A percentile compares a stretch with the other conserved stretches of the same genome.
Evolutionary conservation across 2,113 vertebrate species (phyloP).

Genomic region (Microtus montanus): DNA sequence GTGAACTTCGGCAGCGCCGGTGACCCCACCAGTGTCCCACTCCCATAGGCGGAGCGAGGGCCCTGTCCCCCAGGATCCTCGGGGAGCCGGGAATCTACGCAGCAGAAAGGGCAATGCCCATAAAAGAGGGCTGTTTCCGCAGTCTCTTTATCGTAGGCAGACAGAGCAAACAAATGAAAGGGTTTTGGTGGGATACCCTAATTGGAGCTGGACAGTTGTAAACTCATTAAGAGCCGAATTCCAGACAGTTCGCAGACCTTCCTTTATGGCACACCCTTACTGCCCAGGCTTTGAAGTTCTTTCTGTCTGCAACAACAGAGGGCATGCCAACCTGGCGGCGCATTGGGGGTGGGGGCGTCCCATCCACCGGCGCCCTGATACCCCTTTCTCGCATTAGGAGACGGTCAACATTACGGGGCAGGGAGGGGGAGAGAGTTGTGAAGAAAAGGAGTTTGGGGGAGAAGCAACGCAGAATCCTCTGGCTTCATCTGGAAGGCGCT

Average conservation of each 20-base stretch:
- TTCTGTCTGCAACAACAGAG: constrained; percentile 91
- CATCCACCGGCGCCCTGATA: constrained; percentile 45
- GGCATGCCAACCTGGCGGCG: constrained; percentile 85
- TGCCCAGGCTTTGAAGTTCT: constrained; percentile 92
- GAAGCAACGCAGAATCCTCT: background rate
- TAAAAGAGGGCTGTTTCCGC: constrained; percentile 97
- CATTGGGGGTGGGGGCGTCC: constrained; percentile 33
- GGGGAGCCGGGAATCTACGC: constrained; percentile 85
- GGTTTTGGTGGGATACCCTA: constrained; percentile 91
- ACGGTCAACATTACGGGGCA: constrained; percentile 55
- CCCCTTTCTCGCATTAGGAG: constrained; percentile 73
- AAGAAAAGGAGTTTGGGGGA: background rate
- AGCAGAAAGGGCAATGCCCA: constrained; percentile 87
- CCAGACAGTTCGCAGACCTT: constrained; percentile 98
- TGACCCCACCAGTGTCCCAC: background rate
- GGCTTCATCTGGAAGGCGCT: constrained; percentile 77
- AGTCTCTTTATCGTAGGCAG: constrained; percentile 93
- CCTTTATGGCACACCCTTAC: constrained; percentile 96
- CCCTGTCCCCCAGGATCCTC: background rate
- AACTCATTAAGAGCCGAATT: constrained; percentile 98
- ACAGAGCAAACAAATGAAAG: constrained; percentile 94
- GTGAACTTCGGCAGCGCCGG: constrained; percentile 23
- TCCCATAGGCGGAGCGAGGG: constrained; percentile 25
- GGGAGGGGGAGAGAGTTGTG: background rate
- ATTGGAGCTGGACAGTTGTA: constrained; percentile 95